Base-by-base conservation (phyloP, 2,113 vertebrate genomes). In the Oophaga pumilio region DNA sequence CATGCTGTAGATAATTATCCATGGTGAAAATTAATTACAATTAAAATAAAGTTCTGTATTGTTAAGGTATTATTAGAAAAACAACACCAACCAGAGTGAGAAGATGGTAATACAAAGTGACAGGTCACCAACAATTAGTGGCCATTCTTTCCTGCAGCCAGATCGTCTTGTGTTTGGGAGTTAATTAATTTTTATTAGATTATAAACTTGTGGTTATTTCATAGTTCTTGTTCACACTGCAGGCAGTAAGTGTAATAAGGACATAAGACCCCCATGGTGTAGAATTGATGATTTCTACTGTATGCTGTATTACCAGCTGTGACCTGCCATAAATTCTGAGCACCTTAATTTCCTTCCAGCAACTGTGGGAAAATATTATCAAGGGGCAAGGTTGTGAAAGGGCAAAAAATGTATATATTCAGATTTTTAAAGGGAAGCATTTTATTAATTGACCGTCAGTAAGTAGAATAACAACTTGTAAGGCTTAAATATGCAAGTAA, bases 121-220 rank as follows among this genome's bases (percentile, higher is more conserved):
- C 6, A n/a, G 80, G 43, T 82, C 62, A 68, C 53, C 68, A 24
- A 43, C 24, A 60, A 60, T 80, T 80, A 80, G 57, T 11, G 62
- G 14, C 80, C 50, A 68, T 50, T 6, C 12, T 50, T 68, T 66
- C 62, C 80, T 64, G 62, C 60, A 82, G 80, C 80, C 62, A 52
- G 22, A 17, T 20, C 3, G 33, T 66, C 59, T 26, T n/a, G 43
- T 62, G 59, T 82, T 64, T 66, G 60, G 56, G 53, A 52, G 18
- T 82, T 82, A 82, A 82, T 82, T 82, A 82, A 82, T 66, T 82
- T 64, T 14, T 12, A 79, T 79, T 59, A 50, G 60, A 82, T 52
- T 22, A 33, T 24, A 24, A 66, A 66, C 60, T 82, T 82, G 28
- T 66, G 64, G 33, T 43, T 62, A 60, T 50, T 24, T 68, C 14